Evolutionary conservation across 2,113 vertebrate genomes (phyloP).

Genomic region (Forbesichthys papilliferus): DNA sequence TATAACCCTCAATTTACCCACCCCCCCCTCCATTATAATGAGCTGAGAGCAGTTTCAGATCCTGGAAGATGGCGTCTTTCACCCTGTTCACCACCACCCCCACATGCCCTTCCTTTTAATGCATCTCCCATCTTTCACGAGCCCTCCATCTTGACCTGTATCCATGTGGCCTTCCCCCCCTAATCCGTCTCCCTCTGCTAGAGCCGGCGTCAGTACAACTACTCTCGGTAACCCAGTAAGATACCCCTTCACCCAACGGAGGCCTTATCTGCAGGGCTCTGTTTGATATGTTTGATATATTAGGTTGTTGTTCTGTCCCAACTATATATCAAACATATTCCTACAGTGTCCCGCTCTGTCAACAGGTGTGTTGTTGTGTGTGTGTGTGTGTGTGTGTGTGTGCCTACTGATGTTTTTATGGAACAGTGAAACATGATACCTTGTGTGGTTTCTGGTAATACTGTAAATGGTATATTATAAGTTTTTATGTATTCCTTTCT

Average conservation of each 20-base stretch:
- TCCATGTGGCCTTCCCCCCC: background rate
- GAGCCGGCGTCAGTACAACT: constrained; percentile 49
- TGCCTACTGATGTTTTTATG: no score
- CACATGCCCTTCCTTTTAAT: constrained; percentile 2
- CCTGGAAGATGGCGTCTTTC: background rate
- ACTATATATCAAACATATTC: constrained; percentile 99
- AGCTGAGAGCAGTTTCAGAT: no score
- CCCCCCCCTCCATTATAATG: no score
- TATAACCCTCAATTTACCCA: background rate
- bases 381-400: background rate
- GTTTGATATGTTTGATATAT: constrained; percentile 99
- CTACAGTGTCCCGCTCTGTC: constrained; percentile 99
- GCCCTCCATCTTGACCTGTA: background rate
- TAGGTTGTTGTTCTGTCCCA: constrained; percentile 99
- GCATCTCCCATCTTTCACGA: background rate
- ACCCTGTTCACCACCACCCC: background rate
- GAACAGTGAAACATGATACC: no score
- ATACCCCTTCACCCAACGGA: constrained; percentile 70
- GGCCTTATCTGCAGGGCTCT: constrained; percentile 97
- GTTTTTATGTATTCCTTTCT: no score
- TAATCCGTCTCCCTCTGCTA: constrained; percentile 16
- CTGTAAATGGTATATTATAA: constrained; percentile 7
- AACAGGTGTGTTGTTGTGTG: constrained; percentile 71
- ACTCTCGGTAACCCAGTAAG: constrained; percentile 46
- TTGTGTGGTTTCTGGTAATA: constrained; percentile 9